phyloP scores from a whole-genome alignment of 2,888 invertebrate species.

The Dilophus febrilis region DNA sequence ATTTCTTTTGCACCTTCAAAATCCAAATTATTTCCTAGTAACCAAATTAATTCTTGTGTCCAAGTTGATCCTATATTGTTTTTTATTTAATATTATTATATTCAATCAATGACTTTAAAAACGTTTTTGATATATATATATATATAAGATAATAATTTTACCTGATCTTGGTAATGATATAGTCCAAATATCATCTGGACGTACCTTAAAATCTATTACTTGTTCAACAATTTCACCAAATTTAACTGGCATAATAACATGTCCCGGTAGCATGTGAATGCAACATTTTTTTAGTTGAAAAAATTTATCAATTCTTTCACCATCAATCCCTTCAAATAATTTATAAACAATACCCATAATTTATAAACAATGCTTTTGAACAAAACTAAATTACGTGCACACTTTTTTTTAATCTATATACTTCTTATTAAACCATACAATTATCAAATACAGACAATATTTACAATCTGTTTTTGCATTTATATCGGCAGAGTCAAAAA shows the following conservation, averaged over 20 bases:
- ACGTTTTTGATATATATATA: too few relatives aligned
- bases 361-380: too few relatives aligned
- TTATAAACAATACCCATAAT: neutral
- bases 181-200: conserved; percentile 67
- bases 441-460: too few relatives aligned
- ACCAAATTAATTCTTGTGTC: conserved; percentile 87
- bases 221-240: conserved; percentile 49
- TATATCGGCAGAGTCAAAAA: too few relatives aligned
- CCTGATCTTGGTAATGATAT: conserved; percentile 81
- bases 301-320: conserved; percentile 39
- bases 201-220: conserved; percentile 52
- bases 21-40: conserved; percentile 66
- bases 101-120: too few relatives aligned
- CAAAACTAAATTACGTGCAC: too few relatives aligned
- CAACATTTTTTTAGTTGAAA: conserved; percentile 52
- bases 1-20: conserved; percentile 51
- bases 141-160: too few relatives aligned
- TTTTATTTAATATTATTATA: too few relatives aligned
- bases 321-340: neutral
- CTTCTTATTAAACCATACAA: too few relatives aligned
- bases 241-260: conserved; percentile 49
- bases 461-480: too few relatives aligned
- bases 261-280: conserved; percentile 54
- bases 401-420: too few relatives aligned
- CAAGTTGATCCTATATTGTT: conserved; percentile 76